These are phyloP conservation scores for Sylvicola cinctus DNA, from an alignment of 2,888 invertebrate species.

Conservation along the genomic window DNA sequence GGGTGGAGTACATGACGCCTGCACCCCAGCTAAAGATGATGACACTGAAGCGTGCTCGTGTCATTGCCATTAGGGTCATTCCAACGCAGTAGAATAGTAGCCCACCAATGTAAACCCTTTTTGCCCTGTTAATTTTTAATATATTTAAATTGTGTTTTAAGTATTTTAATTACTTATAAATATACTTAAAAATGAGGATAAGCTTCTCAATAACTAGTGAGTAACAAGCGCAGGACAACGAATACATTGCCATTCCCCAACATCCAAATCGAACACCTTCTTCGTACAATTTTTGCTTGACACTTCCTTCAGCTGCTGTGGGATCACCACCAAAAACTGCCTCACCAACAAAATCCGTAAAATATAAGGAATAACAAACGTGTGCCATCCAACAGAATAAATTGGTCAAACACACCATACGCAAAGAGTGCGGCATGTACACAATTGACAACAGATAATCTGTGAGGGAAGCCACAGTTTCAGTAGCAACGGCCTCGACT, in stretches of 20 bases:
- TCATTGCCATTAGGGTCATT: slow-evolving; percentile 68
- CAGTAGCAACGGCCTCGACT: slow-evolving; percentile 16
- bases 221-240: slow-evolving; percentile 85
- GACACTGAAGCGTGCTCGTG: slow-evolving; percentile 56
- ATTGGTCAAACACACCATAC: slow-evolving; percentile 78
- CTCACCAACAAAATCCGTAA: slow-evolving; percentile 14
- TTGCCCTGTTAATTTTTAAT: slow-evolving; percentile 39
- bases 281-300: slow-evolving; percentile 51
- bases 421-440: slow-evolving; percentile 74
- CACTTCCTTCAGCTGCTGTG: slow-evolving; percentile 47
- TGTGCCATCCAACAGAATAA: slow-evolving; percentile 97
- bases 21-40: slow-evolving; percentile 83
- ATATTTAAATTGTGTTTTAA: background rate
- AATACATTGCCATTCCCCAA: slow-evolving; percentile 92
- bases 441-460: slow-evolving; percentile 77
- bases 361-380: slow-evolving; percentile 26
- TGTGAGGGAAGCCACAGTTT: slow-evolving; percentile 32
- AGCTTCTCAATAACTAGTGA: slow-evolving; percentile 74
- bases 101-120: slow-evolving; percentile 71
- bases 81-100: slow-evolving; percentile 73
- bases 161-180: background rate
- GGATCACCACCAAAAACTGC: slow-evolving; percentile 24
- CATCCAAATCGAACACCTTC: slow-evolving; percentile 88
- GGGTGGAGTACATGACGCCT: slow-evolving; percentile 91
- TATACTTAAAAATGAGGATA: slow-evolving; percentile 46